Evolutionary conservation across 2,888 invertebrate species (phyloP), one percentile per base, ranked within the genome.

Genomic region (Drosophila paramelanica): DNA sequence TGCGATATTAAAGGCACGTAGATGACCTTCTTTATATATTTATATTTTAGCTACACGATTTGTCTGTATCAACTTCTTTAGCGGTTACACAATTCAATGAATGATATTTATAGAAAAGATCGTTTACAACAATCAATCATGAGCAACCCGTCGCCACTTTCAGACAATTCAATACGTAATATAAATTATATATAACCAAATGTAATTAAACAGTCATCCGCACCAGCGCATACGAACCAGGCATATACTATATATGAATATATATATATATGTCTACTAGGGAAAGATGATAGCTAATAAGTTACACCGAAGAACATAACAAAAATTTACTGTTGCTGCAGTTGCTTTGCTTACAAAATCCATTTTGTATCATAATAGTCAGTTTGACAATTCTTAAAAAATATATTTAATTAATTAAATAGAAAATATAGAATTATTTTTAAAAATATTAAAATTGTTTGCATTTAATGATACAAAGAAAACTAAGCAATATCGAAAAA

Each of bases 121-220:
- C 79, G 41, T 39, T 73, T 59, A 62, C 55, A 46, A 20, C 61
- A 61, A 57, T 56, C 74, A 75, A 75, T 73, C 77, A 64, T 55
- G 36, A 36, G 55, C 43, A 36, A 55, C 25, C 8, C 50, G 42
- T 53, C 52, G 46, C n/a, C 13, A 43, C 33, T 31, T 57, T 50
- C 66, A 53, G 50, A 59, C 59, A 72, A 60, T 57, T 62, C 74
- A 20, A 27, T 75, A 64, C 62, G 62, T 72, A 76, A 67, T n/a
- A n/a, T n/a, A n/a, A n/a, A n/a, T n/a, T n/a, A n/a, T n/a, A n/a
- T n/a, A n/a, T 53, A 73, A 55, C 51, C 78, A 73, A 87, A 66
- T 84, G 74, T 64, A 77, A 73, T 61, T 59, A 77, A 59, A 56
- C 36, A 17, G 25, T 31, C 31, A 55, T 53, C 52, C 31, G 13